Evolutionary conservation across 2,888 invertebrate species (phyloP), one percentile per base, ranked within the genome.

Genomic region (Abrostola triplasia): DNA sequence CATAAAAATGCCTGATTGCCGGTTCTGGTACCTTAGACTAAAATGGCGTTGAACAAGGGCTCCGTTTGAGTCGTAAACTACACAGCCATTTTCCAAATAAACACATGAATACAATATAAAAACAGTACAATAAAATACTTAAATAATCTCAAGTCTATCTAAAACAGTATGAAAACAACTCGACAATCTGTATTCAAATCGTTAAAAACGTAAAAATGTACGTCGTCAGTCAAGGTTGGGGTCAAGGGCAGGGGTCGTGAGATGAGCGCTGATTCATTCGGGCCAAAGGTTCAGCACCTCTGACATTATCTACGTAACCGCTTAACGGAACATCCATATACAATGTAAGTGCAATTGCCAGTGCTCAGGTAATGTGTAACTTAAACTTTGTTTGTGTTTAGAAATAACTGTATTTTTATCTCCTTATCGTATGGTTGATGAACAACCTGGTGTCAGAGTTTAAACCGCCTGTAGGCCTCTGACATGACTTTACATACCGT

Each of bases 241-340:
- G 83, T 79, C 83, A 77, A 67, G 84, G 86, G 80, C 83, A 82
- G 60, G 73, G 78, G 79, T 85, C 87, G 85, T 82, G 85, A 77
- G 87, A 85, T 82, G 83, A 79, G 78, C 81, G 77, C 80, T 80
- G 77, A 82, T 85, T 84, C 83, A 79, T 79, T 73, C 80, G 73
- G 80, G 82, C 74, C 81, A 81, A 79, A 86, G 85, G 87, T 85
- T 84, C 81, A 59, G 70, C 73, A 83, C 84, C 83, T 79, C 78
- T 84, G 84, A 81, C 80, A 80, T 80, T 79, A 70, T 9, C 59
- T 64, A 75, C 72, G 73, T 80, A 79, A 79, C 65, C 74, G 74
- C 65, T 77, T 78, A 78, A 74, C 78, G 80, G 80, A 62, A 73
- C 62, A 56, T 64, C 47, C 70, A 69, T 50, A 69, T 58, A 79